Base-by-base conservation (phyloP, 2,797 vertebrate species). In the Erethizon dorsatum region DNA sequence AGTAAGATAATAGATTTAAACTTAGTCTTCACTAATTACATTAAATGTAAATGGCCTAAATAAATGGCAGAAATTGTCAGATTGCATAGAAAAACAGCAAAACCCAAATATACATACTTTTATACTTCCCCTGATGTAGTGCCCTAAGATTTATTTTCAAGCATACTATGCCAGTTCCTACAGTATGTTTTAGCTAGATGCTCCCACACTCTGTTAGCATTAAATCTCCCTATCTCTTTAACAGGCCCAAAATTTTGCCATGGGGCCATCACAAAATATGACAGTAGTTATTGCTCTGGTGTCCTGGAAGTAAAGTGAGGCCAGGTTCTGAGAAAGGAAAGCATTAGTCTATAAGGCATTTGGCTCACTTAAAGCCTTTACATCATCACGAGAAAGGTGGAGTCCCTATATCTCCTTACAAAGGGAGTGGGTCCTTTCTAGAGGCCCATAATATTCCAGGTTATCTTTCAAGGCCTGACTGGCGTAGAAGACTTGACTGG, bases 11-110 rank as follows among this genome's bases (percentile, higher is more conserved):
- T 71, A 92, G 47, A 83, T 61, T 85, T 93, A 88, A 84, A 84
- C 3, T 17, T 91, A 67, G 83, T 95, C 47, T 82, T 93, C 4
- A 83, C 63, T 85, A 96, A 95, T 88, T 65, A 93, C 31, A 79
- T 91, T 86, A 91, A 97, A 73, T 93, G 10, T 92, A 92, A 97
- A 92, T 95, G 65, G 41, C n/a, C 67, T 93, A 95, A 94, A 88
- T 86, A 96, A 91, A 86, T 52, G 50, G 6, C 67, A 86, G 63
- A 31, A 54, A 89, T 79, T 78, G 41, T 71, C 47, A 88, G 18
- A 88, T 61, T 84, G 2, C 31, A n/a, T 86, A 79, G 87, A 77
- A 83, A 91, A 89, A 63, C 28, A 96, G 28, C 52, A 90, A 92
- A 63, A 90, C 20, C 52, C 37, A 94, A 80, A 77, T 90, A 84